Evolutionary conservation across 2,797 vertebrate genomes (phyloP).

Genomic region (Saxicola maurus): DNA sequence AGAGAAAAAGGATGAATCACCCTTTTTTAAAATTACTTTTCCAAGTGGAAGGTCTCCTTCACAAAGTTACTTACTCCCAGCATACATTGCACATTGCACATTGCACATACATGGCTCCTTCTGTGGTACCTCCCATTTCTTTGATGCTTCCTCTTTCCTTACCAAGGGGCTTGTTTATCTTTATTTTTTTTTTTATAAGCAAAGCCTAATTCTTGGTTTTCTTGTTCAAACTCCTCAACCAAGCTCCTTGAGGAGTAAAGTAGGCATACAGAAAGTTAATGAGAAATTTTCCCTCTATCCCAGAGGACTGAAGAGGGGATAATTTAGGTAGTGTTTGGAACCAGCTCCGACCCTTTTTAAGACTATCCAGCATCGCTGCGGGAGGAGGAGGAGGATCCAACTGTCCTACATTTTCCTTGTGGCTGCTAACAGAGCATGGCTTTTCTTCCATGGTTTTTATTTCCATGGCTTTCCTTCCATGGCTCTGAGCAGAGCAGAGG

Average conservation of each 20-base stretch:
- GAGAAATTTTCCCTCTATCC: slow-evolving; percentile 26
- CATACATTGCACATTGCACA: too few species aligned
- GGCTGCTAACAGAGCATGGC: not conserved
- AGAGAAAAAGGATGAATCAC: not conserved
- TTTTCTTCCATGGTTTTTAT: not conserved
- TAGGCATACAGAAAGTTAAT: slow-evolving; percentile 33
- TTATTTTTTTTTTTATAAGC: not conserved
- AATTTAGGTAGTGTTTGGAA: slow-evolving; percentile 16
- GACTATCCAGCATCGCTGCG: accelerated
- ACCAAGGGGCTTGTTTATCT: not conserved
- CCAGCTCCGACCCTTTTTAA: slow-evolving; percentile 2
- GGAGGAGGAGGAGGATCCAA: slow-evolving; percentile 1
- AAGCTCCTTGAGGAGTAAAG: slow-evolving; percentile 22
- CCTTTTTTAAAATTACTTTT: not conserved
- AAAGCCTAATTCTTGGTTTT: not conserved
- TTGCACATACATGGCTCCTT: not conserved
- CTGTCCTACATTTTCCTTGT: slow-evolving; percentile 25
- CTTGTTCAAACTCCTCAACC: not conserved
- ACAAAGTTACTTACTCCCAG: not conserved
- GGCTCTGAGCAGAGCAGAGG: not conserved
- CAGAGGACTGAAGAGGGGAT: slow-evolving; percentile 1
- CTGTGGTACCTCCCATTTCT: not conserved
- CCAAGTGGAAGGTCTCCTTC: not conserved
- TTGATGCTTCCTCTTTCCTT: not conserved
- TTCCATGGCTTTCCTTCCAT: not conserved